Evolutionary conservation across 2,113 vertebrate genomes (phyloP).

Genomic region (Megalops atlanticus): DNA sequence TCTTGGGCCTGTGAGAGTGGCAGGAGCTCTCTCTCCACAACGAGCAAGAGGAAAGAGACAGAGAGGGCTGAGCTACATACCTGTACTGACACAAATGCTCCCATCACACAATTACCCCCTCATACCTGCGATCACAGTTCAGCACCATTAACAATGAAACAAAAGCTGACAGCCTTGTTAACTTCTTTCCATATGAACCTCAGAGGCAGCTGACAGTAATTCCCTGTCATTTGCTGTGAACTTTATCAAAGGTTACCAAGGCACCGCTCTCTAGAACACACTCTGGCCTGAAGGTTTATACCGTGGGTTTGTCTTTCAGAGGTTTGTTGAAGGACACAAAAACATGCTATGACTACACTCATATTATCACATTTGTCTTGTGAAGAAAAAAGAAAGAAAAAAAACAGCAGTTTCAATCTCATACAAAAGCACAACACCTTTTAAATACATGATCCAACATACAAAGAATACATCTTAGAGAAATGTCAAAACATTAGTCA

Average conservation of each 20-base stretch:
- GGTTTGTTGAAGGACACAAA: background rate
- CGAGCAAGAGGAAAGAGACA: background rate
- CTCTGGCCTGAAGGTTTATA: constrained; percentile 36
- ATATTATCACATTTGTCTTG: no score
- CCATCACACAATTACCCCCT: constrained; percentile 75
- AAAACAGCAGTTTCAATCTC: no score
- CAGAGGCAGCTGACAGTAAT: constrained; percentile 48
- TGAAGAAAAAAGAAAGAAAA: no score
- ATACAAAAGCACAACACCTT: no score
- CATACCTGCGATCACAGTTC: constrained; percentile 75
- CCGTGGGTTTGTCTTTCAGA: constrained; percentile 49
- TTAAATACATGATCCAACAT: no score
- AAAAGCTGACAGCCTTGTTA: constrained; percentile 10
- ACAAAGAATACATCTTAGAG: no score
- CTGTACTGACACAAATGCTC: constrained; percentile 63
- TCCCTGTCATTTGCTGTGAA: constrained; percentile 52
- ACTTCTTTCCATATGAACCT: background rate
- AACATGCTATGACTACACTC: no score
- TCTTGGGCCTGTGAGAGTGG: constrained; percentile 60
- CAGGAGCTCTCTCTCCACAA: constrained; percentile 52
- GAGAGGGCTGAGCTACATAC: constrained; percentile 41
- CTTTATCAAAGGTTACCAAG: constrained; percentile 38
- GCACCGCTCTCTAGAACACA: background rate
- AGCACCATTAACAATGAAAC: constrained; percentile 53
- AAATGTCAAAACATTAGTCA: constrained; percentile 59